Evolutionary conservation across 2,797 vertebrate genomes (phyloP).

Genomic region (Cygnus olor): DNA sequence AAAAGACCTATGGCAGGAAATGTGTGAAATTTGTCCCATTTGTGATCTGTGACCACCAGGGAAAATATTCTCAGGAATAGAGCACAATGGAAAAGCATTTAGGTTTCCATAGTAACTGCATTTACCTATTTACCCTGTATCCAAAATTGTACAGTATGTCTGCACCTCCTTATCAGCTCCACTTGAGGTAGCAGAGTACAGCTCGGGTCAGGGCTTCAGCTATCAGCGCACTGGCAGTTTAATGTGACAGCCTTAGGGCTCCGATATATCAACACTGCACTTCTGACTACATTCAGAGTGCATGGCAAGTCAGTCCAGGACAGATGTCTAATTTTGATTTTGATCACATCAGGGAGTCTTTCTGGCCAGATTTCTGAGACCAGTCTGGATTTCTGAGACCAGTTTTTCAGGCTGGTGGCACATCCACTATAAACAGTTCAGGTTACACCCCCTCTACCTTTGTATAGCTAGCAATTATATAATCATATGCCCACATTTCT

Average conservation of each 20-base stretch:
- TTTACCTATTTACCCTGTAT: constrained; percentile 75
- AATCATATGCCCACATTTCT: constrained; percentile 43
- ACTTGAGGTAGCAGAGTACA: constrained; percentile 67
- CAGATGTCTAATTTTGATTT: neutral
- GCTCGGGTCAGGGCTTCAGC: constrained; percentile 54
- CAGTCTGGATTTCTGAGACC: neutral
- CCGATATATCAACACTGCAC: neutral
- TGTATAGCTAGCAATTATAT: constrained; percentile 61
- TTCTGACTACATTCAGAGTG: neutral
- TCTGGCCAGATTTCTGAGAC: constrained; percentile 7
- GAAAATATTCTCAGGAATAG: constrained; percentile 53
- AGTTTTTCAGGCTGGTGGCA: constrained; percentile 52
- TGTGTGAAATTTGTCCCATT: constrained; percentile 29
- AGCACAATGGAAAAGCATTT: constrained; percentile 66
- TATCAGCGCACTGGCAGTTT: neutral
- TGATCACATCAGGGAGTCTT: neutral
- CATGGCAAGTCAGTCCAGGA: neutral
- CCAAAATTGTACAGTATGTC: constrained; percentile 62
- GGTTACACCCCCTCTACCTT: constrained; percentile 60
- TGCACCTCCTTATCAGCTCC: constrained; percentile 70
- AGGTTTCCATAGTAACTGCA: constrained; percentile 77
- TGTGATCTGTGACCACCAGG: constrained; percentile 41
- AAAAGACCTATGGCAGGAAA: neutral
- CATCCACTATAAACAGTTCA: constrained; percentile 54
- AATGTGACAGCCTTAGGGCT: neutral